Conservation (phyloP, 2,113 vertebrate genomes). For the Garra rufa region DNA sequence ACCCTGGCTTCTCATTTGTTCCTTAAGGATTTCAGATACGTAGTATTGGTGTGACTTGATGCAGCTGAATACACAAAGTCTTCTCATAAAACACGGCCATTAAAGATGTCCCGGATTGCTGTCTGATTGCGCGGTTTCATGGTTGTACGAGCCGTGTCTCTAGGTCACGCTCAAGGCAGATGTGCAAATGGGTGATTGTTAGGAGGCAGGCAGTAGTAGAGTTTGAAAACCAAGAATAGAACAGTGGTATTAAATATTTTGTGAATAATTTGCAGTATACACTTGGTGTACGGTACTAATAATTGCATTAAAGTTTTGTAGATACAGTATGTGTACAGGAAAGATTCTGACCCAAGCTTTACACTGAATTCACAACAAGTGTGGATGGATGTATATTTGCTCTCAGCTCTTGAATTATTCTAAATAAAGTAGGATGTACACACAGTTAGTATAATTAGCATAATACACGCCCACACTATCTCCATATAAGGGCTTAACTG, state of each 20-base stretch:
- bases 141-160: conserved; percentile 17
- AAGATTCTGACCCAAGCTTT: neutral
- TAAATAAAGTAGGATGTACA: neutral
- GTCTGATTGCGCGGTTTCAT: conserved; percentile 20
- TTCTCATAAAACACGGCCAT: conserved; percentile 24
- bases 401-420: neutral
- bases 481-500: neutral
- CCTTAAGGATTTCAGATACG: conserved; percentile 15
- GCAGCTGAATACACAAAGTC: conserved; percentile 36
- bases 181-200: conserved; percentile 14
- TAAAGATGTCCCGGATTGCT: conserved; percentile 2
- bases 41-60: conserved; percentile 17
- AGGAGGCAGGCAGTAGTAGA: neutral
- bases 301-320: neutral
- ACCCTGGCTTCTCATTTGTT: conserved; percentile 53
- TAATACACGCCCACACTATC: neutral
- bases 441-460: neutral
- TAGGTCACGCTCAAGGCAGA: conserved; percentile 9
- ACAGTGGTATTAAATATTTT: neutral
- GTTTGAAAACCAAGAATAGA: neutral
- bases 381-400: neutral
- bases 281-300: neutral
- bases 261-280: neutral
- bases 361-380: neutral
- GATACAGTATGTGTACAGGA: neutral